phyloP scores from a whole-genome alignment of 2,797 vertebrate species.

The Nothura maculosa region DNA sequence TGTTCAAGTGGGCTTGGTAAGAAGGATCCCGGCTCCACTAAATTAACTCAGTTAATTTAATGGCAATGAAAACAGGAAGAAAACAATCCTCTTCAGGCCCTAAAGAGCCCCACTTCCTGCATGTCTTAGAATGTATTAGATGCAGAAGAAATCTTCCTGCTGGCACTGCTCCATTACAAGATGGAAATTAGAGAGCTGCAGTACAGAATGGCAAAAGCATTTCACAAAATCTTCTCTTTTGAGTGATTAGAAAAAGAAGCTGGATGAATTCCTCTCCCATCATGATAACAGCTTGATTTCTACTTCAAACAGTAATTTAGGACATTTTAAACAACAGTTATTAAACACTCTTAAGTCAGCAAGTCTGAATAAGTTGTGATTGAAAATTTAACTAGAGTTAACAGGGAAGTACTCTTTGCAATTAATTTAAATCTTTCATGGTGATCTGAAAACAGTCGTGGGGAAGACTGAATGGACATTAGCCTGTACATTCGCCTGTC shows the following conservation, averaged over 20 bases:
- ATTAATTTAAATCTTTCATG: neutral
- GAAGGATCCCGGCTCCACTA: neutral
- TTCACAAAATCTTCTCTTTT: conserved; percentile 4
- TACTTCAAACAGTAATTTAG: conserved; percentile 35
- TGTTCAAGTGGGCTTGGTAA: neutral
- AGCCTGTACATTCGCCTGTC: neutral
- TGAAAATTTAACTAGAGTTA: conserved; percentile 17
- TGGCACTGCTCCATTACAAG: neutral
- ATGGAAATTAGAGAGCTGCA: conserved; percentile 5
- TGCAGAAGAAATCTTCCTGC: neutral
- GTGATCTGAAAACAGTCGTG: neutral
- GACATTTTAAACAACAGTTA: neutral
- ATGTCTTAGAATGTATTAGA: neutral
- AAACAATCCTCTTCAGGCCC: conserved; percentile 15
- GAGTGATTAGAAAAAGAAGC: conserved; percentile 4
- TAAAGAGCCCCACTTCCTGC: neutral
- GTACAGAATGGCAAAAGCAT: conserved; percentile 14
- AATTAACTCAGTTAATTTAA: conserved; percentile 15
- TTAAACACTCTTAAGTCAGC: conserved; percentile 2
- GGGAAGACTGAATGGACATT: neutral
- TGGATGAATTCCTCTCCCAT: neutral
- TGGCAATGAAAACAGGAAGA: neutral
- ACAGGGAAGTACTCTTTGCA: neutral
- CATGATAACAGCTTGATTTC: conserved; percentile 16
- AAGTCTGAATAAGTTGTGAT: neutral